Evolutionary conservation across 2,888 invertebrate species (phyloP), one percentile per base, ranked within the genome.

Genomic region (Dusona sp.): DNA sequence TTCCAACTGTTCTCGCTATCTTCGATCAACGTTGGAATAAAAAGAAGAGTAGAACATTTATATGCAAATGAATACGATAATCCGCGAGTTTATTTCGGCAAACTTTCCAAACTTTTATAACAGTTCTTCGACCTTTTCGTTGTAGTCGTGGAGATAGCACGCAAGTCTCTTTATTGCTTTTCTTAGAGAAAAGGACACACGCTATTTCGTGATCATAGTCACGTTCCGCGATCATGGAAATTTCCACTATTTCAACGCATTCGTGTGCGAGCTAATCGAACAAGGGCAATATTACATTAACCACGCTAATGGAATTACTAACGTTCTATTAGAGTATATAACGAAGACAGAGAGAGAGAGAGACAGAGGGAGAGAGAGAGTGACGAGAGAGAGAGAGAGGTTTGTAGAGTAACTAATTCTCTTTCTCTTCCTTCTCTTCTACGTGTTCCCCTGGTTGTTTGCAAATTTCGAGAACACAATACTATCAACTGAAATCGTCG

Each of bases 281-380:
- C 84, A 73, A 74, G 72, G 82, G 83, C 78, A 85, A 88, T 84
- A 88, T 89, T 83, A 85, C 87, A 88, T 74, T 86, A 86, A 74
- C 80, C 68, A 36, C 51, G 38, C 79, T 89, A 89, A 90, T 90
- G 87, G 88, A 87, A 88, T 83, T 75, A 73, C 83, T 51, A 72
- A 72, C 72, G 72, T 72, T 64, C 48, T 64, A 25, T 80, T 64
- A 6, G 6, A n/a, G 70, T 70, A 11, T 16, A 45, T 54, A 68
- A 54, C 48, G 38, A 36, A 51, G 11, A n/a, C 48, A 48, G 61
- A 64, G 74, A 33, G 16, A 25, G 36, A 65, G 29, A 33, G 65
- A 65, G 33, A 33, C 2, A 54, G 54, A 54, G 54, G n/a, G 54
- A 64, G 29, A 64, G 33, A 3, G 29, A 61, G 42, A 42, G 42